phyloP scores from a whole-genome alignment of 2,888 invertebrate species.

The Prostheceraeus crozeri region DNA sequence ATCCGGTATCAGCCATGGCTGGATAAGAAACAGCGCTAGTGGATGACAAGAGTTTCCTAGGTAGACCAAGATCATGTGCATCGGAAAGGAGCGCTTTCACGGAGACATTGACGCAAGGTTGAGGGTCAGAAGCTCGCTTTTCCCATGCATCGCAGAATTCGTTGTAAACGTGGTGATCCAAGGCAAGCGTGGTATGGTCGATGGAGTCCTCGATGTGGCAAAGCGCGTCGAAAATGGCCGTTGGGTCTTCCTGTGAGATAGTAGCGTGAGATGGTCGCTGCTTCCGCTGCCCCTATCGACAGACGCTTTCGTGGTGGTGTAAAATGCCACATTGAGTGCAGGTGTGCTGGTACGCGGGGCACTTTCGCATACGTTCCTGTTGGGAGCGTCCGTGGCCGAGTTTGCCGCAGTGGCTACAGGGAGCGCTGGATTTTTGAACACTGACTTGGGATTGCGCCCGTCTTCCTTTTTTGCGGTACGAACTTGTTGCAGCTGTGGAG shows the following conservation, averaged over 20 bases:
- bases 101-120: not conserved
- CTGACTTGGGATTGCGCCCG: no score
- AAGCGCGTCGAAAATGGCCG: slow-evolving; percentile 10
- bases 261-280: not conserved
- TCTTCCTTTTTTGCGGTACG: no score
- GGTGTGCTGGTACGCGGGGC: not conserved
- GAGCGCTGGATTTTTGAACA: no score
- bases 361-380: not conserved
- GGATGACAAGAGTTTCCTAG: not conserved
- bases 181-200: no score
- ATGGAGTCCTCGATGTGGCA: not conserved
- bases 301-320: slow-evolving; percentile 20
- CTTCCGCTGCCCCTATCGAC: not conserved
- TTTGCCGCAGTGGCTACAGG: slow-evolving; percentile 25
- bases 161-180: slow-evolving; percentile 17
- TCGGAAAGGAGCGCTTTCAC: not conserved
- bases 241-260: not conserved
- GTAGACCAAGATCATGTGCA: not conserved
- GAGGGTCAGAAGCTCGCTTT: not conserved
- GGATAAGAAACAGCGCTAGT: not conserved
- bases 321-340: not conserved
- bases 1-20: slow-evolving; percentile 21
- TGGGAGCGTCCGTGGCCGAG: slow-evolving; percentile 5
- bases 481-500: no score
- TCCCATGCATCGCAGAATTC: not conserved